Conservation (phyloP, 2,888 invertebrate species). For the Poecilobothrus nobilitatus region DNA sequence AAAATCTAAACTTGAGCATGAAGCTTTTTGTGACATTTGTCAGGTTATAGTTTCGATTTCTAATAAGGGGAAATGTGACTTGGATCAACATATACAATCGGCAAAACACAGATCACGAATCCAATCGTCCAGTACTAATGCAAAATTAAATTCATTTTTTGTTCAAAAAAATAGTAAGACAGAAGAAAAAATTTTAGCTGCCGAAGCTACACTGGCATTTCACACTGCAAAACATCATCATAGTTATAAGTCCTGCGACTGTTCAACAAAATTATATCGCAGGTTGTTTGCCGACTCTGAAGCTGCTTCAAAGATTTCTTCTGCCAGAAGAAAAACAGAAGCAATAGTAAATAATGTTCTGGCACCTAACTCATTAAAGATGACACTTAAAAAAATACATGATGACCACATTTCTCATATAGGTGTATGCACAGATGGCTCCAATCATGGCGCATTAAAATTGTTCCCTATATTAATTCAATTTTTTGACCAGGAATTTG, state of each 20-base stretch:
- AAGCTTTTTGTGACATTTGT: not conserved
- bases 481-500: constrained; percentile 3
- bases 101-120: not conserved
- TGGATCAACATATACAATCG: constrained; percentile 2
- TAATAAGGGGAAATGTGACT: constrained; percentile 3
- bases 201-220: constrained; percentile 12
- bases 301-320: constrained; percentile 10
- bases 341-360: constrained; percentile 19
- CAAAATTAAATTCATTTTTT: not conserved
- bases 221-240: constrained; percentile 11
- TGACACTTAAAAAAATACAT: constrained; percentile 5
- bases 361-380: constrained; percentile 16
- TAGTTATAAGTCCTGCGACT: not conserved
- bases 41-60: not conserved
- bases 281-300: constrained; percentile 8
- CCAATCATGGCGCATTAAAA: not conserved
- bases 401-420: not conserved
- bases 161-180: not conserved
- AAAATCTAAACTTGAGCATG: not conserved
- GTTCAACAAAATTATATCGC: constrained; percentile 7
- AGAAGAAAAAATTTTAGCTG: not conserved
- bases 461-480: not conserved
- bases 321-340: constrained; percentile 17
- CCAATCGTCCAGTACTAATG: not conserved
- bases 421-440: not conserved